Base-by-base conservation (phyloP, 1,140 invertebrate genomes). In the Bombus balteatus region DNA sequence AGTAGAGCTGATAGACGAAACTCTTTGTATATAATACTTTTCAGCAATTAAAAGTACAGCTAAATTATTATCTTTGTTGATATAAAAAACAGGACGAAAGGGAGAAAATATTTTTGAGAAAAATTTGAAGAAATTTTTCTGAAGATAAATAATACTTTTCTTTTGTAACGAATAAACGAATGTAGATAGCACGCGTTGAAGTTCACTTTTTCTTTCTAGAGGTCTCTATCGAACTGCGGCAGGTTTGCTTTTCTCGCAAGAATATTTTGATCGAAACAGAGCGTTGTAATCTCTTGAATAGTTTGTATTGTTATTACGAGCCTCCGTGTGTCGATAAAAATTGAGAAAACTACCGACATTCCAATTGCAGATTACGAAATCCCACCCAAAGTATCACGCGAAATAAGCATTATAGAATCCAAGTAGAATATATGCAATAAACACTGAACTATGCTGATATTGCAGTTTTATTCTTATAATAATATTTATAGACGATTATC, bases 241-340 rank as follows among this genome's bases (percentile, higher is more conserved):
- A 71, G 15, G 1, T 37, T 71, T 71, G 37, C 68, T n/a, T 22
- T 2, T 8, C 34, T 28, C 12, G 37, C 41, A 13, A 9, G 32
- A 10, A n/a, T 32, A 13, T 32, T 43, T 53, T 25, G 22, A 2
- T 39, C 34, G 43, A 18, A 47, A 22, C 32, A 68, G 13, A 3
- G 5, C 3, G 15, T 32, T 28, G 28, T 5, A 25, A 62, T 43
- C 34, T 73, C 25, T 34, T 3, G 22, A 8, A 25, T 25, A 37
- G 32, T 81, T 34, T 66, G n/a, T 3, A n/a, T 68, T 37, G 18
- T 6, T 62, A n/a, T 5, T 32, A n/a, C 4, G 28, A 47, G 71
- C 71, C 80, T 74, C 57, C 13, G 71, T 65, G 80, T 74, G 80
- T 74, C 80, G 71, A 43, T 37, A 6, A 71, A 81, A 62, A 72